Base-by-base conservation (phyloP, 2,888 invertebrate genomes). In the Cordylochernes scorpioides region DNA sequence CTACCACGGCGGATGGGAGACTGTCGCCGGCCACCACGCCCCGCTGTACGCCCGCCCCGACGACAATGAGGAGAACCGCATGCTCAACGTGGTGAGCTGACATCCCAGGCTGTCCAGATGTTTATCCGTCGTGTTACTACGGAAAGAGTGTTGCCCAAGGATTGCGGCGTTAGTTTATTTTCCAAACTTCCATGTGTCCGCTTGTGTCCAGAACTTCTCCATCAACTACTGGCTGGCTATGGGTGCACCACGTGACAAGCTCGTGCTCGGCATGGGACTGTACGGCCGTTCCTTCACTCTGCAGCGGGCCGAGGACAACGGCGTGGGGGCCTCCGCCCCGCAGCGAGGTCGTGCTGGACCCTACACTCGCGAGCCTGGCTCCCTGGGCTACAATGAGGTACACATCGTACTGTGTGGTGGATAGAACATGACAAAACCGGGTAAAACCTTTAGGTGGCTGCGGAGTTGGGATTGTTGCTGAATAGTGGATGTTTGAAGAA, bases 1-100 rank as follows among this genome's bases (percentile, higher is more conserved):
- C 51, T 80, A 77, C 50, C 75, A 77, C 42, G 78, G 78, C 0
- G 63, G 69, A 5, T 78, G 77, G 77, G 72, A 78, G 42, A 58
- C 58, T 1, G 58, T 57, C 32, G 65, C 73, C 1, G 71, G 72
- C 0, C 67, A 73, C 7, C 78, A 80, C 47, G 69, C 78, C 0
- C 80, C 80, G 0, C 30, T 40, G 5, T 40, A 40, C 15, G 25
- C 34, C 3, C 17, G 43, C 29, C 44, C 22, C 5, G 22, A 22
- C 6, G 22, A 22, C 12, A 22, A 12, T 4, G 12, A 12, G 12
- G 22, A 14, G 14, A 22, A 22, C 6, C 12, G 22, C 5, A 22
- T 14, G 4, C 22, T 22, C 14, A 22, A 22, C 14, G 5, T 22
- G 22, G 22, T 22, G 14, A 13, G 22, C 5, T 13, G 14, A 2